phyloP scores from a whole-genome alignment of 1,140 invertebrate genomes.

The Macrocentrus cingulum region DNA sequence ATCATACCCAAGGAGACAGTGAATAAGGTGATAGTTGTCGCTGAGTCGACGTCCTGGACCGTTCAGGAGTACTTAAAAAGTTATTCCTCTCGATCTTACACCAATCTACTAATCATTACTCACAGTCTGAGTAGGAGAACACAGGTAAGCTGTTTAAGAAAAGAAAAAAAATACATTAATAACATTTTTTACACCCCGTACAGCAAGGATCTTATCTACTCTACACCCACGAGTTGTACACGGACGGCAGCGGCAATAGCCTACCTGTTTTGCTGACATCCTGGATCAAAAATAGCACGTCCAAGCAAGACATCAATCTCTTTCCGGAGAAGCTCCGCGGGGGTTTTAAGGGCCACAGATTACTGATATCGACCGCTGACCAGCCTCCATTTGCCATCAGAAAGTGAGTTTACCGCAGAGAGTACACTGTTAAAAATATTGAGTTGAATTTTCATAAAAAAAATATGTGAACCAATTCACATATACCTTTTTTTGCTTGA shows the following conservation, averaged over 20 bases:
- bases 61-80: conserved; percentile 67
- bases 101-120: conserved; percentile 68
- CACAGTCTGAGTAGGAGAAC: conserved; percentile 41
- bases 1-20: conserved; percentile 63
- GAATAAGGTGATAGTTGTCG: conserved; percentile 65
- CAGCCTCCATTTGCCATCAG: conserved; percentile 72
- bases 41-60: conserved; percentile 70
- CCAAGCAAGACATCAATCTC: conserved; percentile 60
- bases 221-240: conserved; percentile 70
- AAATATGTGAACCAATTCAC: no score
- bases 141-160: conserved; percentile 27
- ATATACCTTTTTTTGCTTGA: no score
- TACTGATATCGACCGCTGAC: conserved; percentile 66
- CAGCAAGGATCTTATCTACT: conserved; percentile 69
- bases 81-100: conserved; percentile 63
- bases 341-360: conserved; percentile 72
- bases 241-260: conserved; percentile 69
- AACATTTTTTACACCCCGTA: neutral
- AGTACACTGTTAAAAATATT: no score
- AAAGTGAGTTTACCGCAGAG: conserved; percentile 53
- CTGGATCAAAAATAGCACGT: conserved; percentile 67
- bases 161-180: neutral
- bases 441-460: no score
- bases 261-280: conserved; percentile 65
- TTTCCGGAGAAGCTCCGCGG: conserved; percentile 68